Percentiles rank a stretch among this genome's conserved stretches.
Evolutionary conservation across 2,888 invertebrate species (phyloP).

Genomic region (Stomorhina lunata): DNA sequence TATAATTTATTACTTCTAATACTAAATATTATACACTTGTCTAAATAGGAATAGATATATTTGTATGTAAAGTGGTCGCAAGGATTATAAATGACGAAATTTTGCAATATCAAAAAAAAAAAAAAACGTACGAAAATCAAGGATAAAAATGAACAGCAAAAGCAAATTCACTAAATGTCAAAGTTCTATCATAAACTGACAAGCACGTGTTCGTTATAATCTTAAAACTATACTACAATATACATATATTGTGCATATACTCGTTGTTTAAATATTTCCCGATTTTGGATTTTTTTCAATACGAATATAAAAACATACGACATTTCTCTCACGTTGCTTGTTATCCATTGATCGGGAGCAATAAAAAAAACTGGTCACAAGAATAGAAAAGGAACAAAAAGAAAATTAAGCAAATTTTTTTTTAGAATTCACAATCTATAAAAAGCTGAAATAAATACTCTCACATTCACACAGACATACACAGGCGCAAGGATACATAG

Average conservation of each 20-base stretch:
- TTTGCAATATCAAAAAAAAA: not conserved
- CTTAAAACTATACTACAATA: slow-evolving; percentile 4
- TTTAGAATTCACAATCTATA: not conserved
- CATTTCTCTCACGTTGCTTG: slow-evolving; percentile 41
- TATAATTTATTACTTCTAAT: slow-evolving; percentile 31
- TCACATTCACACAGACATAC: not conserved
- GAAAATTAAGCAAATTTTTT: slow-evolving; percentile 45
- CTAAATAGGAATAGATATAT: no score
- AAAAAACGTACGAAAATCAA: not conserved
- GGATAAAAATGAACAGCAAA: not conserved
- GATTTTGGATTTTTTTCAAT: not conserved
- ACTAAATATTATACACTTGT: no score
- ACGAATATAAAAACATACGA: slow-evolving; percentile 12
- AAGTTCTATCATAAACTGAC: slow-evolving; percentile 59
- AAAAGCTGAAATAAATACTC: slow-evolving; percentile 10
- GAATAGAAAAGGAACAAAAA: not conserved
- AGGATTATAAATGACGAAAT: slow-evolving; percentile 23
- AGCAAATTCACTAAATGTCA: slow-evolving; percentile 48
- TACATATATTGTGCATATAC: not conserved
- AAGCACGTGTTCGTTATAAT: slow-evolving; percentile 60
- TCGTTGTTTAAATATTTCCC: not conserved
- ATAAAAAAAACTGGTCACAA: slow-evolving; percentile 7
- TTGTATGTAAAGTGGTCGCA: slow-evolving; percentile 17
- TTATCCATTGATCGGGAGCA: slow-evolving; percentile 54
- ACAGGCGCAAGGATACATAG: not conserved